Conservation (phyloP, 1,140 invertebrate species). For the Copidosoma floridanum region DNA sequence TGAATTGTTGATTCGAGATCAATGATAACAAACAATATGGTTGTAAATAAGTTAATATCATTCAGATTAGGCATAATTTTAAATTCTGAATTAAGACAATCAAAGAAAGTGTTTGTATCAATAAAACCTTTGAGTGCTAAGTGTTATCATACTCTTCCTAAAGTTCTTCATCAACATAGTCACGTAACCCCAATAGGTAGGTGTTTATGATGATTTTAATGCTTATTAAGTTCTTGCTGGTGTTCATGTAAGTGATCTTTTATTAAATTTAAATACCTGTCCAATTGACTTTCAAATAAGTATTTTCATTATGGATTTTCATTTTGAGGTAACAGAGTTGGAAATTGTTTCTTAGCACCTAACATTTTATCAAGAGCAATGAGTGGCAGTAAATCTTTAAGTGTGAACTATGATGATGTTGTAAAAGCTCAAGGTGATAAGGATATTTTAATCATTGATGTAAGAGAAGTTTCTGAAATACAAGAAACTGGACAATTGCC, state of each 20-base stretch:
- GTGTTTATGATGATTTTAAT: neutral
- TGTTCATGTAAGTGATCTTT: neutral
- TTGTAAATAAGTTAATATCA: neutral
- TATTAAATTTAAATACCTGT: neutral
- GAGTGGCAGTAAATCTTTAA: slow-evolving; percentile 23
- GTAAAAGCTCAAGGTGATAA: slow-evolving; percentile 45
- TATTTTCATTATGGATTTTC: neutral
- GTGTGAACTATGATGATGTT: slow-evolving; percentile 48
- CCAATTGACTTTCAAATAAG: no score
- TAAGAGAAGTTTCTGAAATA: slow-evolving; percentile 66
- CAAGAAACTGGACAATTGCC: slow-evolving; percentile 66
- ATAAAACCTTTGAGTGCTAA: neutral
- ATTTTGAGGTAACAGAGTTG: neutral
- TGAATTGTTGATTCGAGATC: no score
- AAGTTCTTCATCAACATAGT: neutral
- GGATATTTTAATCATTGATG: slow-evolving; percentile 62
- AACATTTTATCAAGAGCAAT: slow-evolving; percentile 19
- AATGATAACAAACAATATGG: neutral
- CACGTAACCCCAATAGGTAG: slow-evolving; percentile 11
- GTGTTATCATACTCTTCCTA: neutral
- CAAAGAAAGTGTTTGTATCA: neutral
- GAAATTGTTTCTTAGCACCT: no score
- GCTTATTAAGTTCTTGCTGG: neutral
- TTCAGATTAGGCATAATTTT: neutral
- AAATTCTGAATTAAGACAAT: neutral